Evolutionary conservation across 2,113 vertebrate species (phyloP).

Genomic region (Lampris megalopsis): DNA sequence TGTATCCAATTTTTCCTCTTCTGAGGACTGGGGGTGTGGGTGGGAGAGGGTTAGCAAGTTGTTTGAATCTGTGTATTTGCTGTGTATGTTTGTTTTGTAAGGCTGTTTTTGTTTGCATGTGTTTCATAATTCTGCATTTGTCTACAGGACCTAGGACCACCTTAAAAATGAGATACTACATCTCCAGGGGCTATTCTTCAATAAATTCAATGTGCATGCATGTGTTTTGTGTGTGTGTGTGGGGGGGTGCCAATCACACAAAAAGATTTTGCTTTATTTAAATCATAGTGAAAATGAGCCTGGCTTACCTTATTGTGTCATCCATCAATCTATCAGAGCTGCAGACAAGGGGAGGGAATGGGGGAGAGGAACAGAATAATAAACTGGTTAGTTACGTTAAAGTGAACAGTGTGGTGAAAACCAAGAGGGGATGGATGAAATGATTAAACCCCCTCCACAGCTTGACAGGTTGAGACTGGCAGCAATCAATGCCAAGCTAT

Average conservation of each 20-base stretch:
- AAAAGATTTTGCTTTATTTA: not conserved
- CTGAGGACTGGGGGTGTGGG: too few species aligned
- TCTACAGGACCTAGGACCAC: too few species aligned
- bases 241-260: not conserved
- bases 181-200: too few species aligned
- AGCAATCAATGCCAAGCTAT: constrained; percentile 7
- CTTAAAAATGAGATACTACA: too few species aligned
- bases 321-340: constrained; percentile 98
- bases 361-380: constrained; percentile 8
- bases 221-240: not conserved
- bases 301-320: constrained; percentile 96
- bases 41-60: too few species aligned
- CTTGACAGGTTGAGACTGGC: not conserved
- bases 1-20: too few species aligned
- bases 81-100: too few species aligned
- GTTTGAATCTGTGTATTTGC: too few species aligned
- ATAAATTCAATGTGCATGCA: too few species aligned
- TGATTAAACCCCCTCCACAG: constrained; percentile 1
- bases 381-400: constrained; percentile 28
- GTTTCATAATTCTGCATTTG: too few species aligned
- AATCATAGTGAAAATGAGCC: not conserved
- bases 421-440: not conserved
- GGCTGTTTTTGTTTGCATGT: too few species aligned
- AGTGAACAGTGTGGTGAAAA: not conserved
- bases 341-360: constrained; percentile 51